Evolutionary conservation across 2,797 vertebrate genomes (phyloP).

Genomic region (Leucoraja ocellata): DNA sequence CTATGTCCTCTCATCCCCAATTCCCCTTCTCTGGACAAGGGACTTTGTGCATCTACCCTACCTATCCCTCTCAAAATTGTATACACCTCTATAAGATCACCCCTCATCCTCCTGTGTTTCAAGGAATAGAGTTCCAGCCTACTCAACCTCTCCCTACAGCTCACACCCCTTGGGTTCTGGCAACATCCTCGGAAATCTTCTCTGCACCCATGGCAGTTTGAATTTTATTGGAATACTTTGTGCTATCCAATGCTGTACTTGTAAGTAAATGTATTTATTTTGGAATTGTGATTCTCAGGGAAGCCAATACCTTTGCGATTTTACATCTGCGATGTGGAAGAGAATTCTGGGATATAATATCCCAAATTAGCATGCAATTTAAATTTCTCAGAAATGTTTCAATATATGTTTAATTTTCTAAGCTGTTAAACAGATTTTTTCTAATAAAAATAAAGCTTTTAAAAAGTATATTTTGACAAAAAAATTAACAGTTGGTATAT

Average conservation of each 20-base stretch:
- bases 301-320: constrained; percentile 38
- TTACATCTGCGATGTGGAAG: constrained; percentile 66
- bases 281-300: constrained; percentile 1
- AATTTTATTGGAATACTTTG: not conserved
- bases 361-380: constrained; percentile 36
- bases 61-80: too few species aligned
- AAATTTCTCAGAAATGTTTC: constrained; percentile 3
- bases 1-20: too few species aligned
- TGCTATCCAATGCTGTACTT: not conserved
- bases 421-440: constrained; percentile 26
- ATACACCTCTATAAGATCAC: too few species aligned
- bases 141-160: too few species aligned
- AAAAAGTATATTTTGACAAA: not conserved
- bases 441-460: constrained; percentile 14
- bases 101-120: too few species aligned
- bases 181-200: too few species aligned
- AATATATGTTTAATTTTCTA: not conserved
- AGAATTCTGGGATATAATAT: constrained; percentile 54
- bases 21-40: too few species aligned
- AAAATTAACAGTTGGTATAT: not conserved
- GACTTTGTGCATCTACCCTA: too few species aligned
- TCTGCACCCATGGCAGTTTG: too few species aligned
- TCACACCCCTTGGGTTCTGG: too few species aligned
- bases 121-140: too few species aligned
- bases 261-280: constrained; percentile 23